phyloP scores from a whole-genome alignment of 1,140 invertebrate species.

The Aphis craccivora region DNA sequence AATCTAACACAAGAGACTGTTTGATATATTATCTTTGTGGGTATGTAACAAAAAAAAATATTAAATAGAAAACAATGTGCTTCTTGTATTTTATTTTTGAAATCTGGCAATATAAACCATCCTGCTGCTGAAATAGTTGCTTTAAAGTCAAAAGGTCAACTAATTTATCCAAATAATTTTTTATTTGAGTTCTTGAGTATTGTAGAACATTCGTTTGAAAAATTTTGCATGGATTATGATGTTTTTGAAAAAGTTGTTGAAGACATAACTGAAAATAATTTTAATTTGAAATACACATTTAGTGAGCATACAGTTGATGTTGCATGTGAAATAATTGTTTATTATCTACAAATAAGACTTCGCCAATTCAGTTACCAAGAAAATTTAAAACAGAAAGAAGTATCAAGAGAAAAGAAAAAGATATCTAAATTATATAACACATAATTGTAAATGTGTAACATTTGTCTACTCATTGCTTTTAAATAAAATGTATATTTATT shows the following conservation, averaged over 20 bases:
- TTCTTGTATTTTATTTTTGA: too few relatives aligned
- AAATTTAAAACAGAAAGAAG: too few relatives aligned
- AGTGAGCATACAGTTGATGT: background rate
- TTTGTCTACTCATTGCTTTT: too few relatives aligned
- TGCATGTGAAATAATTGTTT: background rate
- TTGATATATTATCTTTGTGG: too few relatives aligned
- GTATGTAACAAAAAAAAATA: too few relatives aligned
- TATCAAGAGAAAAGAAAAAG: too few relatives aligned
- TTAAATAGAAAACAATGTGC: too few relatives aligned
- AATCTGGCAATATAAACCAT: background rate
- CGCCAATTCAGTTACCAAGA: background rate
- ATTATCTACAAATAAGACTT: background rate
- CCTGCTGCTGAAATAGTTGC: background rate
- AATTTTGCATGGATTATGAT: background rate
- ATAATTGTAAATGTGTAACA: too few relatives aligned
- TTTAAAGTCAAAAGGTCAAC: background rate
- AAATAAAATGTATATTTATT: too few relatives aligned
- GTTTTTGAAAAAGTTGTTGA: background rate
- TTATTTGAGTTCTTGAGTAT: background rate
- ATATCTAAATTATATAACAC: too few relatives aligned
- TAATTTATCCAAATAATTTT: background rate
- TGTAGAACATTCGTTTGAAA: background rate
- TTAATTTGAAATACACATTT: background rate
- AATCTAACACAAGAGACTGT: too few relatives aligned
- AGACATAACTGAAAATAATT: background rate